Percentiles rank a stretch among this genome's conserved stretches.
These are phyloP conservation scores for Oreochromis spilurus DNA, from an alignment of 2,113 vertebrate species.

Conservation along the genomic window DNA sequence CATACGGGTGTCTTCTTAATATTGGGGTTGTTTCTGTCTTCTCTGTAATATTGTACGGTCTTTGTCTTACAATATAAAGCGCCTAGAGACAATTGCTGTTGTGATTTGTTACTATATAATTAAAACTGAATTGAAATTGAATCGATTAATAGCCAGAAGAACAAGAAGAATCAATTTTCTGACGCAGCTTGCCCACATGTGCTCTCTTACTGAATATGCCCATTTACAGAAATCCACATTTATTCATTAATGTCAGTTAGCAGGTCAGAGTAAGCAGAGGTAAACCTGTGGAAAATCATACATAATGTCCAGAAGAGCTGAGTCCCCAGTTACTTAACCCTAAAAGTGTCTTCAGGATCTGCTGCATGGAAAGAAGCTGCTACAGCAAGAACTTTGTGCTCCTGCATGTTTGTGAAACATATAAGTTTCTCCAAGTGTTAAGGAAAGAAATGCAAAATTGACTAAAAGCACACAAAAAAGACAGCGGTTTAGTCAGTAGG, in stretches of 20 bases:
- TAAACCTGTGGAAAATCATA: background rate
- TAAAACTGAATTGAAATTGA: background rate
- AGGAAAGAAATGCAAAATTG: background rate
- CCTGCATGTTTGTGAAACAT: background rate
- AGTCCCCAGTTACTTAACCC: background rate
- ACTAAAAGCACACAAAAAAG: background rate
- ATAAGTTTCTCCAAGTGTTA: background rate
- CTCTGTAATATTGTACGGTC: background rate
- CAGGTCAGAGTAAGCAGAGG: background rate
- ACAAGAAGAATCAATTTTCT: background rate
- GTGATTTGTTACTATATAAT: background rate
- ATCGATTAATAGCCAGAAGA: background rate
- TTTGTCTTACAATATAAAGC: background rate
- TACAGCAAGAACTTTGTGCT: background rate
- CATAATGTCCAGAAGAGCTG: background rate
- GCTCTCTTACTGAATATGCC: background rate
- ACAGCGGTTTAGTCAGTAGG: background rate
- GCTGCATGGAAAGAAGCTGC: background rate
- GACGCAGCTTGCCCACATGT: background rate
- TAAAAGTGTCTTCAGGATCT: background rate
- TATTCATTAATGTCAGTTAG: background rate
- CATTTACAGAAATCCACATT: background rate
- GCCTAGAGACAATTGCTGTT: fast-evolving
- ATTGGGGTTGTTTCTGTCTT: background rate
- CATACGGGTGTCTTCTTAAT: background rate